These are phyloP conservation scores for Mellivora capensis DNA, from an alignment of 2,113 vertebrate genomes.

Conservation along the genomic window DNA sequence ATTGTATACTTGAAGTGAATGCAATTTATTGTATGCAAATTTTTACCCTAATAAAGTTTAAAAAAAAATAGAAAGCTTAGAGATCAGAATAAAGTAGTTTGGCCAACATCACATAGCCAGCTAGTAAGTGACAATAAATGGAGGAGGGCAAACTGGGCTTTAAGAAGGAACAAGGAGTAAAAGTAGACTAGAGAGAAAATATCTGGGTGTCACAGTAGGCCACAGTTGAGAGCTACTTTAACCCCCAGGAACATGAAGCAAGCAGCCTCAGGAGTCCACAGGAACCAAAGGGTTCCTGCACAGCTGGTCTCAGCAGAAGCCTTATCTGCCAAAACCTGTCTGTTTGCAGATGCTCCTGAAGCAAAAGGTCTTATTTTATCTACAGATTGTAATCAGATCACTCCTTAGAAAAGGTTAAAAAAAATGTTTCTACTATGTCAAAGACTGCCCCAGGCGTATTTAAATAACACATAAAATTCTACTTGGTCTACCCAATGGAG, in stretches of 20 bases:
- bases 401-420: constrained; percentile 43
- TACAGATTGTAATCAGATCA: constrained; percentile 67
- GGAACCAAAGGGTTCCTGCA: neutral
- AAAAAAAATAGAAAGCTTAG: neutral
- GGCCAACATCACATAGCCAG: neutral
- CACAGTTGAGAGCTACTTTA: neutral
- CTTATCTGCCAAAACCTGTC: neutral
- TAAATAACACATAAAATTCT: constrained; percentile 71
- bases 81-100: neutral
- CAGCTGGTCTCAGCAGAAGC: neutral
- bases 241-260: neutral
- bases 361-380: constrained; percentile 53
- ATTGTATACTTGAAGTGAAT: neutral
- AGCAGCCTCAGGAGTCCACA: too few species aligned
- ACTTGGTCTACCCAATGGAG: constrained; percentile 65
- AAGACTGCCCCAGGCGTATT: constrained; percentile 66
- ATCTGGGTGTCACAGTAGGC: neutral
- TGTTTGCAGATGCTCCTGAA: constrained; percentile 22
- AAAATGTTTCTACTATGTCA: constrained; percentile 75
- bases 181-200: neutral
- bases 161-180: neutral
- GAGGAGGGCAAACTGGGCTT: neutral
- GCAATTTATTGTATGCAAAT: neutral
- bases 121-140: neutral
- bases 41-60: neutral